These are phyloP conservation scores for Drosophila kohkoa DNA, from an alignment of 1,140 invertebrate genomes.

Conservation along the genomic window DNA sequence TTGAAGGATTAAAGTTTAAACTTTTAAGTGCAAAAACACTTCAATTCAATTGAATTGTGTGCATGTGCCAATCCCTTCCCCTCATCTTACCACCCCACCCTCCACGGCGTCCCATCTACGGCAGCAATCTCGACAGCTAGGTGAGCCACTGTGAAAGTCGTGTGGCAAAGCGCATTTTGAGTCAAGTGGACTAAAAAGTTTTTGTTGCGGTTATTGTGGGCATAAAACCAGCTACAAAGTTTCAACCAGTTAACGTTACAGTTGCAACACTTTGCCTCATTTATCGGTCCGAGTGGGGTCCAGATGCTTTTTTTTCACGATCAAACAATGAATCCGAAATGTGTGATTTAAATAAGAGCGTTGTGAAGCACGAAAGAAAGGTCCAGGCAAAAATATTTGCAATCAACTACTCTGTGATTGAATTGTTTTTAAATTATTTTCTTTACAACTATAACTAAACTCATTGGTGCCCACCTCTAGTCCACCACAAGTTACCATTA, in stretches of 20 bases:
- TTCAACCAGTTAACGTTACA: slow-evolving; percentile 34
- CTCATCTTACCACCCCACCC: neutral
- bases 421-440: no score
- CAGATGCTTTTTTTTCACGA: neutral
- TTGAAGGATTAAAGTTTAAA: slow-evolving; percentile 82
- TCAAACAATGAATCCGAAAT: slow-evolving; percentile 6
- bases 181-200: slow-evolving; percentile 68
- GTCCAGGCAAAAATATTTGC: no score
- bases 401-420: no score
- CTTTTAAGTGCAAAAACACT: slow-evolving; percentile 82
- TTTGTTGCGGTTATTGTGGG: slow-evolving; percentile 63
- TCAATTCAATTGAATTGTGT: slow-evolving; percentile 74
- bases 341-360: neutral
- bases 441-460: no score
- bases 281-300: neutral
- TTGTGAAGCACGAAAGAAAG: no score
- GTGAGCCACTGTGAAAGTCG: slow-evolving; percentile 34
- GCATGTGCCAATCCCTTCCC: slow-evolving; percentile 1
- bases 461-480: no score
- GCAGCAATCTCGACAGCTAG: slow-evolving; percentile 14
- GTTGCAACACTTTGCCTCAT: slow-evolving; percentile 19
- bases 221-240: slow-evolving; percentile 62
- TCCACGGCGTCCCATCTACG: no score
- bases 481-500: no score
- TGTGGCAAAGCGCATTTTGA: slow-evolving; percentile 64